Evolutionary conservation across 1,140 invertebrate species (phyloP), one percentile per base, ranked within the genome.

Genomic region (Drosophila aff.): DNA sequence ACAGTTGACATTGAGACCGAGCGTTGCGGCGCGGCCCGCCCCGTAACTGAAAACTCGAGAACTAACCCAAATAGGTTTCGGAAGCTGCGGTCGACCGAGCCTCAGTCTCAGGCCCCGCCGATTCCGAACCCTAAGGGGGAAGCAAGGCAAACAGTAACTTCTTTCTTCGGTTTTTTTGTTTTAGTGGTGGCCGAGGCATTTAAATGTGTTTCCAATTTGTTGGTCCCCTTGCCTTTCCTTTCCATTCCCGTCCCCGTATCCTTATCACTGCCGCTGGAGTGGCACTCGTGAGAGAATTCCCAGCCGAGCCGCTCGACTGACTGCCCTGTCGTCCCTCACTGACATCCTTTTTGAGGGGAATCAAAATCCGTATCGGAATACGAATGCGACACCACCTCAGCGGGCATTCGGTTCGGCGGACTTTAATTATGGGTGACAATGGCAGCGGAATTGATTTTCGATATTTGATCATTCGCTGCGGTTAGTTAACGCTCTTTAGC

Each of bases 141-240:
- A 62, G 10, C 31, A 52, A n/a, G 33, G 49, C 64, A 46, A 46
- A 46, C 55, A 60, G 62, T 53, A 33, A 67, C 69, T 77, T 73
- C 65, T 81, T 78, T 69, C 65, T 69, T 49, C 31, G 52, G 68
- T 81, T 78, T 81, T 74, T 82, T 78, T 79, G 81, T 80, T 84
- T 84, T 84, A 79, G 75, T 74, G 57, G 63, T 66, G 49, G 78
- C 68, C 65, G 53, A 40, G 21, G 77, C 67, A 82, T 86, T 82
- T 77, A 90, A 90, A 90, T 90, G 86, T 90, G 71, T 90, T 90
- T 90, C 85, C 86, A 90, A 90, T 90, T 90, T 90, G 85, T 90
- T 67, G 50, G 50, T 76, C 41, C 31, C 66, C 50, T 31, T 50
- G 41, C n/a, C 55, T 16, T 13, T 16, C 57, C 13, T 38, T 38